Evolutionary conservation across 2,797 vertebrate genomes (phyloP).

Genomic region (Gallinago nigripennis): DNA sequence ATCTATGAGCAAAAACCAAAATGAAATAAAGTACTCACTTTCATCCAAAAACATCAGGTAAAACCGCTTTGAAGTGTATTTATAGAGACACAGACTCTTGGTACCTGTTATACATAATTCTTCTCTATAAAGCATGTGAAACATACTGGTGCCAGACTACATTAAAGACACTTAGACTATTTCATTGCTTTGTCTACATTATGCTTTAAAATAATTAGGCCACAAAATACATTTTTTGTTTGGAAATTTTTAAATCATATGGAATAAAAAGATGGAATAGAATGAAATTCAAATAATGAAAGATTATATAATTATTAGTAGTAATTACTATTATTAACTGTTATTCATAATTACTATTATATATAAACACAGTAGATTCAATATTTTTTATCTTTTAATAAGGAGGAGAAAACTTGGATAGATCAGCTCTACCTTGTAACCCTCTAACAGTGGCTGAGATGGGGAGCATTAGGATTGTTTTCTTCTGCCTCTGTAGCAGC

Average conservation of each 20-base stretch:
- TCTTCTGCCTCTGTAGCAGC: neutral
- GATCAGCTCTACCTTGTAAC: neutral
- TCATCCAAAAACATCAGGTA: neutral
- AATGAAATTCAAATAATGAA: neutral
- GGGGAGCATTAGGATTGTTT: neutral
- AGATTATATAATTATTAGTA: neutral
- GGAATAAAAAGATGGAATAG: neutral
- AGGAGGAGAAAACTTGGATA: neutral
- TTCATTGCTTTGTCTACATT: neutral
- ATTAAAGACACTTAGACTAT: neutral
- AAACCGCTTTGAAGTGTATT: neutral
- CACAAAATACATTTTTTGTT: neutral
- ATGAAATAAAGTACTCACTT: neutral
- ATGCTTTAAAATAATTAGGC: neutral
- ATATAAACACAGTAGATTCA: neutral
- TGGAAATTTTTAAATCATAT: neutral
- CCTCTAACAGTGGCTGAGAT: neutral
- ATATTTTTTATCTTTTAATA: neutral
- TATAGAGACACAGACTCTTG: neutral
- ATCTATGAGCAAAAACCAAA: neutral
- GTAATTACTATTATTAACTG: neutral
- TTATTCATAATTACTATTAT: neutral
- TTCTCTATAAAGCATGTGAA: neutral
- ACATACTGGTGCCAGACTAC: neutral
- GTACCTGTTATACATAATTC: neutral